These are phyloP conservation scores for Lacerta bilineata DNA, from an alignment of 2,797 vertebrate genomes.

Conservation along the genomic window DNA sequence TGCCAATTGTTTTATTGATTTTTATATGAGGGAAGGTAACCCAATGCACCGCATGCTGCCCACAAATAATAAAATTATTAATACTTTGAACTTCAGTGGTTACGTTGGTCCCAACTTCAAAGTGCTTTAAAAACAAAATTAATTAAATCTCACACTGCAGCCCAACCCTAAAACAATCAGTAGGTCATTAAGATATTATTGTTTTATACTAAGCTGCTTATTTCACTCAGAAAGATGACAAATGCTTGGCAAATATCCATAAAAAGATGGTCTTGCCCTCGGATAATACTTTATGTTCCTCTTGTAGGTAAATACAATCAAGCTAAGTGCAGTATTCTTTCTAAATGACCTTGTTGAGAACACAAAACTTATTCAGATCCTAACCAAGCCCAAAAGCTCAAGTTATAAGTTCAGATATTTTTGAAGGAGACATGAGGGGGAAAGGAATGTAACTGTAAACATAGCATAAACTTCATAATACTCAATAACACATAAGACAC, in stretches of 20 bases:
- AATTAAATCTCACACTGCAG: constrained; percentile 11
- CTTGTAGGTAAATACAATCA: background rate
- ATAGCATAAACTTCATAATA: background rate
- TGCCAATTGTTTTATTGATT: constrained; percentile 20
- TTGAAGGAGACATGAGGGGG: background rate
- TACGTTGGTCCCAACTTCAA: background rate
- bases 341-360: background rate
- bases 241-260: background rate
- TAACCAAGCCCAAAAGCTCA: background rate
- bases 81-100: constrained; percentile 16
- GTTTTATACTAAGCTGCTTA: constrained; percentile 2
- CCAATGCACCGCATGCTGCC: background rate
- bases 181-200: background rate
- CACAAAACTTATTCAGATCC: background rate
- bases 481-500: background rate
- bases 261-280: background rate
- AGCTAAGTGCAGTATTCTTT: background rate
- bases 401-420: background rate
- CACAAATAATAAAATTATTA: constrained; percentile 34
- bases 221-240: constrained; percentile 1
- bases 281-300: background rate
- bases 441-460: background rate
- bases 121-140: constrained; percentile 12
- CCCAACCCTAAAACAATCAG: constrained; percentile 15
- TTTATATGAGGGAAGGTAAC: constrained; percentile 20